A percentile compares a stretch with the other conserved stretches of the same genome.
Evolutionary conservation across 2,888 invertebrate species (phyloP).

Genomic region (Metopia argyrocephala): DNA sequence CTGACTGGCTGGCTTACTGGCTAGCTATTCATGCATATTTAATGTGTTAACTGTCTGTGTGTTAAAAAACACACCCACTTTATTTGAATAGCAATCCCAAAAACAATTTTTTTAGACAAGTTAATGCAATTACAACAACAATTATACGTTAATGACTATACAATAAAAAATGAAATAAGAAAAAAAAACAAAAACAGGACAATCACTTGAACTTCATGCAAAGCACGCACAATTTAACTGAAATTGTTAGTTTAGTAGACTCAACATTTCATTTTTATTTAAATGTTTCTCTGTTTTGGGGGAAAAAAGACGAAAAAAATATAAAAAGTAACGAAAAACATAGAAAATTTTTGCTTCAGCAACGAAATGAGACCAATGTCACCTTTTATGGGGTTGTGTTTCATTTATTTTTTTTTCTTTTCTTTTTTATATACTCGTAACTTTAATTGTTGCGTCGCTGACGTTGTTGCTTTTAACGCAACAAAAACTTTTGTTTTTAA

Average conservation of each 20-base stretch:
- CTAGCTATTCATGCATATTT: background rate
- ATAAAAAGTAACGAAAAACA: no score
- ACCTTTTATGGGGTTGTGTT: background rate
- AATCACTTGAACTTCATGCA: background rate
- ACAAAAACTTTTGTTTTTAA: background rate
- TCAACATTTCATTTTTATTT: no score
- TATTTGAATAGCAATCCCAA: background rate
- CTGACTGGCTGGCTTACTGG: background rate
- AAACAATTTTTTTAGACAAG: background rate
- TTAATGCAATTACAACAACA: slow-evolving; percentile 1
- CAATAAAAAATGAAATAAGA: background rate
- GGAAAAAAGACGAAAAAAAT: no score
- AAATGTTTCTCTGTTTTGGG: no score
- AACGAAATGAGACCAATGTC: background rate
- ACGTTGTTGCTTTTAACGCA: no score
- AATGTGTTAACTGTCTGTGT: background rate
- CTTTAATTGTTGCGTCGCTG: background rate
- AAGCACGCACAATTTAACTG: background rate
- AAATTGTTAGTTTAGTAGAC: background rate
- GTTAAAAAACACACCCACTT: background rate
- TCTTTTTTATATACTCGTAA: background rate
- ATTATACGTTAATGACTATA: background rate
- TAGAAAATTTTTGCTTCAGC: no score
- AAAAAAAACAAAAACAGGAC: background rate
- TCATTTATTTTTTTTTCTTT: background rate